Evolutionary conservation across 2,797 vertebrate genomes (phyloP).

Genomic region (Acanthopagrus latus): DNA sequence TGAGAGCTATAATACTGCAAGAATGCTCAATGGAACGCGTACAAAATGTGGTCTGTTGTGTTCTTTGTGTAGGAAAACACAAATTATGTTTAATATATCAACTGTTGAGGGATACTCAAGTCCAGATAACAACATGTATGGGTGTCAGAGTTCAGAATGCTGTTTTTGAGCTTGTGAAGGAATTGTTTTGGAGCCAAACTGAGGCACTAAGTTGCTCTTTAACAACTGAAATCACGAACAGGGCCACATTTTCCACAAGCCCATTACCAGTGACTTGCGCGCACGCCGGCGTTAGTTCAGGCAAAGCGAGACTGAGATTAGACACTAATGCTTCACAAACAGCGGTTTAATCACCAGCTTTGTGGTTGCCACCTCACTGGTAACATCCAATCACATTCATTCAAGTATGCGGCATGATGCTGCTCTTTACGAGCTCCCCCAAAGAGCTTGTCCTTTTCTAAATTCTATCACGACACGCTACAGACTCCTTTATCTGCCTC

Average conservation of each 20-base stretch:
- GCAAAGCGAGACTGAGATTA: neutral
- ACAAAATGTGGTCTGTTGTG: too few relatives aligned
- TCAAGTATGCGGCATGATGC: neutral
- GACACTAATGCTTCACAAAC: conserved; percentile 25
- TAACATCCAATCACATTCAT: neutral
- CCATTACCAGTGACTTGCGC: neutral
- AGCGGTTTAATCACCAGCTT: conserved; percentile 15
- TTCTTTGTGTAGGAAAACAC: too few relatives aligned
- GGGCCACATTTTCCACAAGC: neutral
- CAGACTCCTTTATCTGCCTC: neutral
- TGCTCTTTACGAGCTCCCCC: neutral
- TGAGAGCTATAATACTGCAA: too few relatives aligned
- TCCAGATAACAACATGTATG: too few relatives aligned
- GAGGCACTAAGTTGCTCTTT: neutral
- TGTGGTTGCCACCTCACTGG: neutral
- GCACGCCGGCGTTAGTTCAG: neutral
- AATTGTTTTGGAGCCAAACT: neutral
- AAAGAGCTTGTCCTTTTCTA: conserved; percentile 13
- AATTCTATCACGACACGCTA: conserved; percentile 5
- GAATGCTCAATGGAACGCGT: too few relatives aligned
- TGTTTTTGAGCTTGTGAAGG: too few relatives aligned
- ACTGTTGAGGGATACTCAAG: too few relatives aligned
- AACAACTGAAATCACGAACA: conserved; percentile 1
- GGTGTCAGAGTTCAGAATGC: neutral
- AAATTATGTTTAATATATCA: too few relatives aligned